phyloP scores from a whole-genome alignment of 2,113 vertebrate genomes.

The Galbula dea region DNA sequence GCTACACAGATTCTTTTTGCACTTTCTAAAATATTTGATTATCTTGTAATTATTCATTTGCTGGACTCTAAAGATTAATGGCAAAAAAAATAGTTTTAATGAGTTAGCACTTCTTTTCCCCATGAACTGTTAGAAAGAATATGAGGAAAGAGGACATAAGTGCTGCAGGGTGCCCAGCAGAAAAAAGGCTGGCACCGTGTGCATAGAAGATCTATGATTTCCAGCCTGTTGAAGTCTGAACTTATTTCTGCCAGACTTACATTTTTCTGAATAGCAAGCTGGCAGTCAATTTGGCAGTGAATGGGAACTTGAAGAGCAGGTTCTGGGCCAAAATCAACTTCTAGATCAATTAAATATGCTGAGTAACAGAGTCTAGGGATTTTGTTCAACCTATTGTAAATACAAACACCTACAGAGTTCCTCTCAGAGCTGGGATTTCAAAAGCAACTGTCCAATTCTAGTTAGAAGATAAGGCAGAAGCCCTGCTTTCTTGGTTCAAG shows the following conservation, averaged over 20 bases:
- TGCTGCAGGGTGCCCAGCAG: background rate
- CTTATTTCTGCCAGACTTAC: background rate
- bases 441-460: background rate
- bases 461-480: background rate
- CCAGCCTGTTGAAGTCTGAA: background rate
- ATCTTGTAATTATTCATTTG: background rate
- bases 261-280: background rate
- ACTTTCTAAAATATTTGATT: background rate
- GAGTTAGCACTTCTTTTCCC: background rate
- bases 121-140: background rate
- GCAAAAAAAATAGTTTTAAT: background rate
- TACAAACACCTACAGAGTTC: background rate
- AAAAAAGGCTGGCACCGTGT: background rate
- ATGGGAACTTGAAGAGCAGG: background rate
- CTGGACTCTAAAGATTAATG: background rate
- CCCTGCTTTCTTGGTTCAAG: background rate
- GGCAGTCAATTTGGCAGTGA: background rate
- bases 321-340: background rate
- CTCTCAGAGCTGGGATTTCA: background rate
- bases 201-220: background rate
- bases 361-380: background rate
- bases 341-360: background rate
- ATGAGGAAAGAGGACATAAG: fast-evolving
- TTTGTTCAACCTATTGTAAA: background rate
- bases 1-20: background rate